Conservation (phyloP, 2,797 vertebrate genomes). For the Psittacula derbiana region DNA sequence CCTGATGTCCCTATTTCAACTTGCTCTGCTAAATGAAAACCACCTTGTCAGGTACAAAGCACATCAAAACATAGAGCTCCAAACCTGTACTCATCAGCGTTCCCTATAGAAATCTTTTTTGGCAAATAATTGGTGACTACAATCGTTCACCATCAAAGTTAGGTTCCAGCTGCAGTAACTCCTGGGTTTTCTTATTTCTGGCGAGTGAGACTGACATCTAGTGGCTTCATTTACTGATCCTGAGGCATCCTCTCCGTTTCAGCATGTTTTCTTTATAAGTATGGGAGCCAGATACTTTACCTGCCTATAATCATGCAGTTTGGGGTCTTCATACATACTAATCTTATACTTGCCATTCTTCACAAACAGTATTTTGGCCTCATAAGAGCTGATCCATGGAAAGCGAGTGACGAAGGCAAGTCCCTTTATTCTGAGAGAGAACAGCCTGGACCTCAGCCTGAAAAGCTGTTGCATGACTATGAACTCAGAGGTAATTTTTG, state of each 20-base stretch:
- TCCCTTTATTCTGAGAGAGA: not conserved
- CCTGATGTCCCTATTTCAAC: not conserved
- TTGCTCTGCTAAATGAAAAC: not conserved
- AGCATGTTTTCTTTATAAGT: not conserved
- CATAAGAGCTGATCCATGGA: constrained; percentile 54
- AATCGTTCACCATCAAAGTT: not conserved
- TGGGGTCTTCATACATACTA: constrained; percentile 67
- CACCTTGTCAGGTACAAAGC: not conserved
- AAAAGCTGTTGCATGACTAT: not conserved
- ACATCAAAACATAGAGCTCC: not conserved
- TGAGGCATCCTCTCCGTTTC: not conserved
- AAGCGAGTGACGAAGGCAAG: constrained; percentile 50
- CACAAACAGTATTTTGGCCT: constrained; percentile 72
- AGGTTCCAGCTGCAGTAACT: not conserved
- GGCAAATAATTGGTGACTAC: not conserved
- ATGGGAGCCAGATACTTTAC: constrained; percentile 11
- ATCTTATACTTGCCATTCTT: constrained; percentile 63
- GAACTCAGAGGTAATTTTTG: not conserved
- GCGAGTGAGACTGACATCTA: constrained; percentile 29
- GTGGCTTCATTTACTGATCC: not conserved
- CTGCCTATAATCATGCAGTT: constrained; percentile 76
- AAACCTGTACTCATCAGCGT: not conserved
- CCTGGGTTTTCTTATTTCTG: not conserved
- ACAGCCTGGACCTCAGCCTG: not conserved
- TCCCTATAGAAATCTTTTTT: not conserved